Evolutionary conservation across 2,113 vertebrate genomes (phyloP).

Genomic region (Periophthalmodon schlosseri): DNA sequence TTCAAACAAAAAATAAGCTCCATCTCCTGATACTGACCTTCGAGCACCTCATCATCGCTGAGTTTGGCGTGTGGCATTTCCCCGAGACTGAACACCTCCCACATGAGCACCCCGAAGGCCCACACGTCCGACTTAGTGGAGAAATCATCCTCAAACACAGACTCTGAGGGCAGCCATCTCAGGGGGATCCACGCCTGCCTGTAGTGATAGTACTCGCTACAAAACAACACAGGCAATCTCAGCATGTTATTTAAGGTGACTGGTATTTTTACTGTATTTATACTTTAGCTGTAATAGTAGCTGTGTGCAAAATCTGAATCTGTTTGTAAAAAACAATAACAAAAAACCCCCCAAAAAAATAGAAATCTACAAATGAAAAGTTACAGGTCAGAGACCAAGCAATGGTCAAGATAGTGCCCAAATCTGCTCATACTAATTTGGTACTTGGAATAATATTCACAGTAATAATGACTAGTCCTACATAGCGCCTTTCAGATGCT

Average conservation of each 20-base stretch:
- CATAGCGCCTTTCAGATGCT: too few species aligned
- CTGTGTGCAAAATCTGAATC: not conserved
- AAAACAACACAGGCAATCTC: not conserved
- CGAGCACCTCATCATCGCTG: slow-evolving; percentile 88
- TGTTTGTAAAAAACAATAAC: too few species aligned
- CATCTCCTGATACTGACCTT: slow-evolving; percentile 76
- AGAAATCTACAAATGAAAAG: too few species aligned
- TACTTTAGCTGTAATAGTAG: not conserved
- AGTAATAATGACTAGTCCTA: too few species aligned
- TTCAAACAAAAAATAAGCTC: not conserved
- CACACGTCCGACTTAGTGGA: slow-evolving; percentile 96
- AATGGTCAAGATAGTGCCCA: too few species aligned
- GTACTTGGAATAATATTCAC: too few species aligned
- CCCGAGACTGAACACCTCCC: slow-evolving; percentile 94
- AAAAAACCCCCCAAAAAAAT: too few species aligned
- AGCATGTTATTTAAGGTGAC: too few species aligned
- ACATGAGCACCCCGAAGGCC: slow-evolving; percentile 97
- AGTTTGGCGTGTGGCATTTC: slow-evolving; percentile 88
- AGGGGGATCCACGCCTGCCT: slow-evolving; percentile 94
- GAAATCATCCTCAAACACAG: slow-evolving; percentile 92
- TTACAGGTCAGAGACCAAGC: too few species aligned
- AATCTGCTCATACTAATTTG: too few species aligned
- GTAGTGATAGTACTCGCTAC: slow-evolving; percentile 95
- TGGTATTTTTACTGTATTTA: not conserved
- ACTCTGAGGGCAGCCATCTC: slow-evolving; percentile 95